A percentile compares a stretch with the other conserved stretches of the same genome.
Evolutionary conservation across 2,113 vertebrate species (phyloP).

Genomic region (Todiramphus saurophagus): DNA sequence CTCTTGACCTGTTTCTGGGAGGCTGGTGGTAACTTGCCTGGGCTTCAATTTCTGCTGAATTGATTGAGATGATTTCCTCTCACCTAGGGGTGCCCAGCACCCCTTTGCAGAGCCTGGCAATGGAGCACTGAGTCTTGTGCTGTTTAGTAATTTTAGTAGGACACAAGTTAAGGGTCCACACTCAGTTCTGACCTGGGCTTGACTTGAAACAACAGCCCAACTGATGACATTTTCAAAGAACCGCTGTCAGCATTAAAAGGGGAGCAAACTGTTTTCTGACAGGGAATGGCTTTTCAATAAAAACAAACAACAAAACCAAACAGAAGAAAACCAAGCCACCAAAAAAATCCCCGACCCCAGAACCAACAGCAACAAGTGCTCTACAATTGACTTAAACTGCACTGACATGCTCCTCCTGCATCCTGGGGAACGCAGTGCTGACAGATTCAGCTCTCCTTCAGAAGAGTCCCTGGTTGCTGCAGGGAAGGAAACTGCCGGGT

Average conservation of each 20-base stretch:
- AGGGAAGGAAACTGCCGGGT: background rate
- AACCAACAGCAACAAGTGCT: background rate
- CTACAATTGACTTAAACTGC: background rate
- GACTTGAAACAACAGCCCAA: background rate
- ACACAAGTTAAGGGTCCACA: background rate
- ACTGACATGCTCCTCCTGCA: background rate
- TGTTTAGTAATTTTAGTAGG: background rate
- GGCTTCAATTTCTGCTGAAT: background rate
- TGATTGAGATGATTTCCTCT: background rate
- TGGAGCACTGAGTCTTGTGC: rapidly evolving
- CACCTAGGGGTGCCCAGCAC: background rate
- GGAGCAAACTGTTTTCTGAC: background rate
- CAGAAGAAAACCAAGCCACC: background rate
- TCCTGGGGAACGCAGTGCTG: background rate
- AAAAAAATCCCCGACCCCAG: background rate
- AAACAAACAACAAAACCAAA: background rate
- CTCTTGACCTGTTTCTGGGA: background rate
- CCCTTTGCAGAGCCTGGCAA: background rate
- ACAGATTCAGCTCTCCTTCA: background rate
- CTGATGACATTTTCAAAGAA: background rate
- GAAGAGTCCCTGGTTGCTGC: background rate
- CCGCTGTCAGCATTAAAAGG: background rate
- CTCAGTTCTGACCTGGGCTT: background rate
- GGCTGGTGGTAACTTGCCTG: background rate
- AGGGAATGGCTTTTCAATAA: background rate